Conservation (phyloP, 2,797 vertebrate species). For the Pseudotriccus pelzelni region DNA sequence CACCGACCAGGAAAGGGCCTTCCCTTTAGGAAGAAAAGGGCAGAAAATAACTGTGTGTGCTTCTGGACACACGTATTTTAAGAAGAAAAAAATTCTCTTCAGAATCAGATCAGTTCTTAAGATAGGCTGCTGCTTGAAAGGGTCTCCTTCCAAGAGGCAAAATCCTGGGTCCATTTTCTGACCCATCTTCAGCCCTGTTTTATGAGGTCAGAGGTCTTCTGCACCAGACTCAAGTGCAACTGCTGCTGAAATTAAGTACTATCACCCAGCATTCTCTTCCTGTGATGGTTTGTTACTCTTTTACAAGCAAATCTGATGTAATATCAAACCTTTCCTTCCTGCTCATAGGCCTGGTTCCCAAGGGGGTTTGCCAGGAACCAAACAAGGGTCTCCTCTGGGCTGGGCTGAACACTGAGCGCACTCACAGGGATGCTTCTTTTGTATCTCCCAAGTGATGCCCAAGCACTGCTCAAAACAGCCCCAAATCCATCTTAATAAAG, state of each 20-base stretch:
- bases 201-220: not conserved
- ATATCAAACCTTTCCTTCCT: not conserved
- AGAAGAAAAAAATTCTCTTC: not conserved
- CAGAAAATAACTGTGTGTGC: rapidly evolving
- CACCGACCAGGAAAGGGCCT: not conserved
- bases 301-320: not conserved
- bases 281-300: not conserved
- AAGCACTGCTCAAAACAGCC: not conserved
- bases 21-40: not conserved
- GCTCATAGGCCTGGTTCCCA: rapidly evolving
- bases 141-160: not conserved
- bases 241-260: not conserved
- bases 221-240: not conserved
- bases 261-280: not conserved
- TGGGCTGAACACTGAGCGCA: not conserved
- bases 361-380: not conserved
- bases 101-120: not conserved
- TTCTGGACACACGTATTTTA: rapidly evolving
- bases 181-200: not conserved
- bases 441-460: not conserved
- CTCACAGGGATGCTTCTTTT: not conserved
- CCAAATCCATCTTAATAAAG: not conserved
- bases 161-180: not conserved
- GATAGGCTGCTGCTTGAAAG: not conserved
- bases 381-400: not conserved